These are phyloP conservation scores for Diogma glabrata DNA, from an alignment of 2,888 invertebrate genomes.

Conservation along the genomic window DNA sequence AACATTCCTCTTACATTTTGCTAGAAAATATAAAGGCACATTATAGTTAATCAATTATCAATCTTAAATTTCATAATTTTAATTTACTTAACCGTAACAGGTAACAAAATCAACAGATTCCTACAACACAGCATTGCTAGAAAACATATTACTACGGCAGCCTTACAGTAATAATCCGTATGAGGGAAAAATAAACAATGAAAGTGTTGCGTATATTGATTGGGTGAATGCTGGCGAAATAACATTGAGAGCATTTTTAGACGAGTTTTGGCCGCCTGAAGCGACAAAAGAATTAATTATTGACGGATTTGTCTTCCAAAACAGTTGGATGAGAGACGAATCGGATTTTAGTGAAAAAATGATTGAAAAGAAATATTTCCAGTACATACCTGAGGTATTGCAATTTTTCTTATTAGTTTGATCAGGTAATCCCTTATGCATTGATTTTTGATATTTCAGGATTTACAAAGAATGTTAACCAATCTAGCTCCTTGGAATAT, in stretches of 20 bases:
- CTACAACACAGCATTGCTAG: background rate
- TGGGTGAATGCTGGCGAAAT: background rate
- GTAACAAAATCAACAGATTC: background rate
- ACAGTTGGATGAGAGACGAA: constrained; percentile 5
- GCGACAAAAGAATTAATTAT: background rate
- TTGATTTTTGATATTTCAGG: no score
- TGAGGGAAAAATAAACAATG: background rate
- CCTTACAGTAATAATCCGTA: background rate
- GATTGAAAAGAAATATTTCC: background rate
- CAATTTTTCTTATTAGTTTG: no score
- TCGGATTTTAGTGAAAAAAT: background rate
- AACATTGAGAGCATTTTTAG: background rate
- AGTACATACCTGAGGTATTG: constrained; percentile 4
- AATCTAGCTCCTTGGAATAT: constrained; percentile 10
- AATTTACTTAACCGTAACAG: no score
- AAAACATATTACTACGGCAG: background rate
- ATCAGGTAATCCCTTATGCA: no score
- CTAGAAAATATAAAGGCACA: no score
- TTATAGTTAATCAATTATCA: no score
- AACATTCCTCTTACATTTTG: no score
- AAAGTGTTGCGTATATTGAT: background rate
- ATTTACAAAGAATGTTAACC: no score
- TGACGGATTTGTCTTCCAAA: background rate
- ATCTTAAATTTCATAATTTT: no score
- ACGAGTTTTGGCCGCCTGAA: background rate